Percentiles rank a stretch among this genome's conserved stretches.
Evolutionary conservation across 2,113 vertebrate genomes (phyloP).

Genomic region (Limnothrissa miodon): DNA sequence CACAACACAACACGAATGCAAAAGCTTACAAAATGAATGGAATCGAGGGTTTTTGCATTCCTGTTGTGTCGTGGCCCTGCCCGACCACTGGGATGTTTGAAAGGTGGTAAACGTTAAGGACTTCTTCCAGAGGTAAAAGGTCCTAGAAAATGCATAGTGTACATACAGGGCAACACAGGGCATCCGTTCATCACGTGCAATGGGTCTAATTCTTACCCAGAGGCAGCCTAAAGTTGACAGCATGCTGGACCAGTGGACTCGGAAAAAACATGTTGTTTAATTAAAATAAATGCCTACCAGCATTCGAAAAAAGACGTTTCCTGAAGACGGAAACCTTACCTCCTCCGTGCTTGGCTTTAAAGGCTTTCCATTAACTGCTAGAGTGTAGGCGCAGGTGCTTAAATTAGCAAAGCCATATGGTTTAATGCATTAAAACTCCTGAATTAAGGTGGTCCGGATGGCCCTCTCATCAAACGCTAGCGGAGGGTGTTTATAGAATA

Average conservation of each 20-base stretch:
- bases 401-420: background rate
- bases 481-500: background rate
- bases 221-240: background rate
- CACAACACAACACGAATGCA: too few relatives aligned
- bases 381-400: background rate
- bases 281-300: background rate
- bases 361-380: background rate
- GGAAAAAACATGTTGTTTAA: background rate
- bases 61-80: too few relatives aligned
- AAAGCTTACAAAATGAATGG: too few relatives aligned
- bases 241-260: background rate
- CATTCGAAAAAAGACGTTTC: background rate
- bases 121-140: background rate
- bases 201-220: background rate
- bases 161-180: background rate
- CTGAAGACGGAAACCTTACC: background rate
- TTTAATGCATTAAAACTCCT: background rate
- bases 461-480: background rate
- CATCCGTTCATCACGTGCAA: background rate
- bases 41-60: too few relatives aligned
- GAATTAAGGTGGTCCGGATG: background rate
- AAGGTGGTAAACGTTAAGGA: too few relatives aligned
- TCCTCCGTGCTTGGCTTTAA: background rate
- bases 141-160: background rate
- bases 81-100: too few relatives aligned